Evolutionary conservation across 2,113 vertebrate genomes (phyloP), one percentile per base, ranked within the genome.

Genomic region (Poicephalus meyeri): DNA sequence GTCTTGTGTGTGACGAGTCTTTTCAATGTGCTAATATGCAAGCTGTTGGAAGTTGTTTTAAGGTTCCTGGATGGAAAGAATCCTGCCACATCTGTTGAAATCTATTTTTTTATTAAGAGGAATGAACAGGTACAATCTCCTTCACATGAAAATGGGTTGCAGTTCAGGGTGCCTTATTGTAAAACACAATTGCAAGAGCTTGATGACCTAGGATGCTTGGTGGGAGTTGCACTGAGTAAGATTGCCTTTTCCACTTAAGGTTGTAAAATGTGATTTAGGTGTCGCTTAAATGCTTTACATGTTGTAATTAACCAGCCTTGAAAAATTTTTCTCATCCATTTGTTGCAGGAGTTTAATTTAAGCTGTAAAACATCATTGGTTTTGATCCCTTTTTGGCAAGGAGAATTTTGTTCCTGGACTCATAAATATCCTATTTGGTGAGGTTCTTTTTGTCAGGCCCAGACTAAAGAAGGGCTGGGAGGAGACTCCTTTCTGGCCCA

Each of bases 221-320:
- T 84, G 71, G 61, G 73, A 68, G 52, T 42, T 39, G 13, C 7
- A 9, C 19, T 16, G 64, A 65, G 20, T 28, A 35, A 63, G n/a
- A 84, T 31, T 80, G 53, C 61, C 53, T 93, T 86, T 78, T 66
- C 81, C 13, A 0, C 85, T 86, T 81, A 29, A 80, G 77, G 86
- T 16, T 88, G 73, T 96, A 92, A 96, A 95, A 93, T 64, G 26
- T 93, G 91, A 96, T 93, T 93, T 93, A 96, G 81, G 31, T 92
- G 63, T 83, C 20, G 24, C 58, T 68, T 81, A 65, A 95, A 71
- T 65, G 80, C 52, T 91, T 92, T 86, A 37, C 77, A 29, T 87
- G 64, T 72, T 66, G 61, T 82, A 93, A 94, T 92, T 92, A 94
- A 93, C 44, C 18, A 74, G n/a, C 69, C 70, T 71, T 91, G 86